Evolutionary conservation across 1,140 invertebrate species (phyloP).

Genomic region (Hylaeus volcanicus): DNA sequence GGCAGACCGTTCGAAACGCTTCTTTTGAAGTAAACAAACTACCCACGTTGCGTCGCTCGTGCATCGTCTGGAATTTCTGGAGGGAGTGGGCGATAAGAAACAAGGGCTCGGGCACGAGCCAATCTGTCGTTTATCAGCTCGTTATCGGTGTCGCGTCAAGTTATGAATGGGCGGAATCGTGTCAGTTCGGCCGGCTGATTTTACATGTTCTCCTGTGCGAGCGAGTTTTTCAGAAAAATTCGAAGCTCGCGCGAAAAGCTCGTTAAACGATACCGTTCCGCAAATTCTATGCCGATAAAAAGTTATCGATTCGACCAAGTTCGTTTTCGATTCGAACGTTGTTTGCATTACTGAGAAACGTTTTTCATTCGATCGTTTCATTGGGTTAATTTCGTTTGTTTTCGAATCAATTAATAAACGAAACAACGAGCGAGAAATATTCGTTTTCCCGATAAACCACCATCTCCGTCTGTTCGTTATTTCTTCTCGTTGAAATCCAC

Average conservation of each 20-base stretch:
- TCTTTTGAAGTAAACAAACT: too few relatives aligned
- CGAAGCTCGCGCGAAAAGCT: too few relatives aligned
- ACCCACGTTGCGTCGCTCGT: too few relatives aligned
- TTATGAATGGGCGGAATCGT: conserved; percentile 69
- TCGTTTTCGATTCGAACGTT: too few relatives aligned
- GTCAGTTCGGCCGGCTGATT: conserved; percentile 30
- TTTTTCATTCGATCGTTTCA: too few relatives aligned
- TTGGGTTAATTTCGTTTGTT: not conserved
- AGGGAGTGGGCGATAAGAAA: not conserved
- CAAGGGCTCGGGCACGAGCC: conserved; percentile 37
- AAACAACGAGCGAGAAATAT: not conserved
- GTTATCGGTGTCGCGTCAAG: conserved; percentile 61
- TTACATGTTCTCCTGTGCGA: conserved; percentile 2
- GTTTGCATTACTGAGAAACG: not conserved
- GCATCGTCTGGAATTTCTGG: too few relatives aligned
- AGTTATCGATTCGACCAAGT: too few relatives aligned
- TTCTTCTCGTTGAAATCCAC: not conserved
- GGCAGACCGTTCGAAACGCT: too few relatives aligned
- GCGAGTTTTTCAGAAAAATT: not conserved
- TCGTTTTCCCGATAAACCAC: not conserved
- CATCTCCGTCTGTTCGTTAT: not conserved
- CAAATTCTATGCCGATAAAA: too few relatives aligned
- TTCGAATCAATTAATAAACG: not conserved
- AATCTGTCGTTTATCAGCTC: conserved; percentile 39
- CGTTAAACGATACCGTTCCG: too few relatives aligned